Evolutionary conservation across 2,113 vertebrate genomes (phyloP), one percentile per base, ranked within the genome.

Genomic region (Dipodomys stephensi): DNA sequence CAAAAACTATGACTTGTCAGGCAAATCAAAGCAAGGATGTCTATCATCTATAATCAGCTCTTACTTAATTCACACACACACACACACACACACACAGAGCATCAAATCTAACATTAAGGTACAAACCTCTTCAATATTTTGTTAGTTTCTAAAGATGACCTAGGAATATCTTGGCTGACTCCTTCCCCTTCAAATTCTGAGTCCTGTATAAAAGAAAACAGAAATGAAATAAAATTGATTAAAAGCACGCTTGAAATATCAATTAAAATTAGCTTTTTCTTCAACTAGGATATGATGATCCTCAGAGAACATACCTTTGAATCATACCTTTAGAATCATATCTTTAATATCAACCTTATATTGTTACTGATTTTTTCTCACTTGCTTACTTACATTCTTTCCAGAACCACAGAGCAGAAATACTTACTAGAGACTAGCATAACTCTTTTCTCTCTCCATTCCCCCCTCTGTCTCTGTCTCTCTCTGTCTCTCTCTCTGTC

Each of bases 81-180:
- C 44, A 60, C 6, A 53, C 9, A 68, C 39, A 60, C 1, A 77
- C 3, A 39, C 4, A 68, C 65, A 78, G 46, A 18, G 7, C 30
- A 76, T 19, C 69, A 25, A 46, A 25, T 39, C 80, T 62, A 91
- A 89, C 82, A 80, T 67, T 90, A 91, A 96, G 74, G 93, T 92
- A 98, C 98, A 57, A 97, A 99, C 99, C 97, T 98, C 90, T 98
- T 97, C 83, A 98, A 97, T 53, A 96, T 92, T 30, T 97, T 96
- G 83, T 97, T 97, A 57, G 97, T 97, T 87, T 97, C 96, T 87
- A 98, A 95, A 72, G 32, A 94, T 7, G 98, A 96, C 86, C 97
- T 97, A 20, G 96, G 95, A 80, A 96, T 97, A 60, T 92, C 92
- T 16, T 97, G 88, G 35, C 96, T 90, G 49, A 98, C 94, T 92